Conservation (phyloP, 2,113 vertebrate species). For the Rattus rattus region DNA sequence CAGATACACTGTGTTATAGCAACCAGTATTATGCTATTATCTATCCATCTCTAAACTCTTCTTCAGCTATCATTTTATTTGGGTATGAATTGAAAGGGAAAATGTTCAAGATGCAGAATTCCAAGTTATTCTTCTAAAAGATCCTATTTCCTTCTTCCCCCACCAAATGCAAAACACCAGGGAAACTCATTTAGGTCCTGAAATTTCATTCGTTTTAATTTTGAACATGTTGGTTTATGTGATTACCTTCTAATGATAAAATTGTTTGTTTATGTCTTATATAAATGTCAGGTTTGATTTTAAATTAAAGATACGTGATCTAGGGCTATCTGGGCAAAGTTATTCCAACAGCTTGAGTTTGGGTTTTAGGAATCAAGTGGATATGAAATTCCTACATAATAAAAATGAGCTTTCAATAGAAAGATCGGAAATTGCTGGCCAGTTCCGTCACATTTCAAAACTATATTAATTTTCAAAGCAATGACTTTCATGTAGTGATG, state of each 20-base stretch:
- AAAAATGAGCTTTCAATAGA: constrained; percentile 15
- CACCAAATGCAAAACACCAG: neutral
- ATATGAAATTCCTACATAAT: neutral
- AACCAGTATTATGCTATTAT: constrained; percentile 31
- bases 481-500: neutral
- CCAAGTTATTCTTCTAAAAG: constrained; percentile 15
- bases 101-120: constrained; percentile 53
- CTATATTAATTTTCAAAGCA: constrained; percentile 16
- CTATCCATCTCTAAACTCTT: constrained; percentile 24
- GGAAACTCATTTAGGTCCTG: constrained; percentile 10
- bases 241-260: neutral
- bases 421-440: neutral
- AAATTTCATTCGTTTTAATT: constrained; percentile 40
- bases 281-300: neutral
- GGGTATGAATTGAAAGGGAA: constrained; percentile 45
- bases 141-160: neutral
- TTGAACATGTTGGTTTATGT: neutral
- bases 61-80: constrained; percentile 54
- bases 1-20: constrained; percentile 22
- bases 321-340: constrained; percentile 27
- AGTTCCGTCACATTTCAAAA: neutral
- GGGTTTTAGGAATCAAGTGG: constrained; percentile 21
- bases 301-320: neutral
- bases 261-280: constrained; percentile 14
- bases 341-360: neutral